phyloP scores from a whole-genome alignment of 2,888 invertebrate species.

The Caenorhabditis becei region DNA sequence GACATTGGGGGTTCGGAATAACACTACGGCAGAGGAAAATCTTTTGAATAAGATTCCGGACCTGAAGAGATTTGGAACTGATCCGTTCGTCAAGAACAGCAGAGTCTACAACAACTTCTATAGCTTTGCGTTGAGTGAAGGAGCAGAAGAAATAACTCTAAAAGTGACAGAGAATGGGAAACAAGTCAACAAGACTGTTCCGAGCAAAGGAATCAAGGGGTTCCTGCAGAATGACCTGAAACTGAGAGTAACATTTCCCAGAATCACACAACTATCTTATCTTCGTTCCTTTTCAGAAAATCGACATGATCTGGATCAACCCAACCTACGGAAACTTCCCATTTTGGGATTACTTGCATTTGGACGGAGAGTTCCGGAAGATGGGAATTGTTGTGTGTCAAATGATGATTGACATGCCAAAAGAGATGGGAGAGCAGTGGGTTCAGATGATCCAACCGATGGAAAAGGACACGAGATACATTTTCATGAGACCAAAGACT shows the following conservation, averaged over 20 bases:
- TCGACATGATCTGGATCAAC: conserved; percentile 39
- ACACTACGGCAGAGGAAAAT: neutral
- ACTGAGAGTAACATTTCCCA: neutral
- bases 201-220: neutral
- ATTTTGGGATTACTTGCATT: conserved; percentile 23
- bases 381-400: conserved; percentile 28
- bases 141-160: neutral
- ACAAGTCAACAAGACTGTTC: conserved; percentile 9
- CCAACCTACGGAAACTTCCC: conserved; percentile 23
- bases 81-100: neutral
- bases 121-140: conserved; percentile 7
- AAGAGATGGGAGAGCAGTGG: conserved; percentile 20
- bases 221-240: conserved; percentile 14
- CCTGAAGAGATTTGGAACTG: conserved; percentile 14
- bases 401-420: conserved; percentile 35
- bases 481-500: conserved; percentile 28
- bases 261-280: neutral
- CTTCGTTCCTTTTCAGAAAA: conserved; percentile 18
- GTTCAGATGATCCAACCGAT: conserved; percentile 19
- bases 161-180: conserved; percentile 10
- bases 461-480: conserved; percentile 7
- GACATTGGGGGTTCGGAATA: neutral
- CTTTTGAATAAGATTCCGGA: conserved; percentile 15
- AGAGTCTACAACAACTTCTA: neutral
- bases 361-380: conserved; percentile 22